Percentiles rank a stretch among this genome's conserved stretches.
Evolutionary conservation across 2,797 vertebrate genomes (phyloP).

Genomic region (Anniella stebbinsi): DNA sequence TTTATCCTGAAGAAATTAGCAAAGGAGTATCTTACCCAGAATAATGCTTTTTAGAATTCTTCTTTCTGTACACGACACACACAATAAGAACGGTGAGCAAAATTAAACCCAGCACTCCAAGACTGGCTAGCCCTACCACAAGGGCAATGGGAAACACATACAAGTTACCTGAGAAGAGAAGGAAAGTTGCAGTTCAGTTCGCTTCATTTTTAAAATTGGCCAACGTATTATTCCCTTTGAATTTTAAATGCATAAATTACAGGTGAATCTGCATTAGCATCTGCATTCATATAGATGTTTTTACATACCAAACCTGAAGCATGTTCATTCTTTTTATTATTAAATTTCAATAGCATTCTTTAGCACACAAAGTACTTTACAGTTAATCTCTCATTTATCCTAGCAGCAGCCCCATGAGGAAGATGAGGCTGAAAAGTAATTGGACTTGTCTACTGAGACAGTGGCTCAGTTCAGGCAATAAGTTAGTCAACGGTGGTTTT

Average conservation of each 20-base stretch:
- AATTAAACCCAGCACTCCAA: conserved; percentile 84
- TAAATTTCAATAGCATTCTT: neutral
- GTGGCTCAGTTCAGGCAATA: too few species aligned
- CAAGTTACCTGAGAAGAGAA: conserved; percentile 84
- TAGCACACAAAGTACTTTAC: neutral
- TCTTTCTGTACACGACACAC: conserved; percentile 86
- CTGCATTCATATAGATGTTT: neutral
- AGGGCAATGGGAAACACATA: conserved; percentile 82
- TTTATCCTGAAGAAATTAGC: conserved; percentile 42
- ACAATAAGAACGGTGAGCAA: conserved; percentile 83
- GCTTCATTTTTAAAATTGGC: conserved; percentile 48
- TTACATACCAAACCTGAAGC: neutral
- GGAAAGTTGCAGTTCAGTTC: conserved; percentile 60
- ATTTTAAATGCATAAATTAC: conserved; percentile 16
- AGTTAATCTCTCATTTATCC: neutral
- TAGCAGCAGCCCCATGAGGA: neutral
- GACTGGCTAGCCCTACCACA: conserved; percentile 87
- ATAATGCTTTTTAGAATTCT: conserved; percentile 87
- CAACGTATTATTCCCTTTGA: neutral
- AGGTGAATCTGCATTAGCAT: neutral
- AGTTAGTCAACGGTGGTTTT: too few species aligned
- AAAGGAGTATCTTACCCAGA: conserved; percentile 85
- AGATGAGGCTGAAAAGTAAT: neutral
- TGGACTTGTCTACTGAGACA: too few species aligned
- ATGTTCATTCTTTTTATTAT: neutral